Evolutionary conservation across 2,797 vertebrate genomes (phyloP).

Genomic region (Oreonectes daqikongensis): DNA sequence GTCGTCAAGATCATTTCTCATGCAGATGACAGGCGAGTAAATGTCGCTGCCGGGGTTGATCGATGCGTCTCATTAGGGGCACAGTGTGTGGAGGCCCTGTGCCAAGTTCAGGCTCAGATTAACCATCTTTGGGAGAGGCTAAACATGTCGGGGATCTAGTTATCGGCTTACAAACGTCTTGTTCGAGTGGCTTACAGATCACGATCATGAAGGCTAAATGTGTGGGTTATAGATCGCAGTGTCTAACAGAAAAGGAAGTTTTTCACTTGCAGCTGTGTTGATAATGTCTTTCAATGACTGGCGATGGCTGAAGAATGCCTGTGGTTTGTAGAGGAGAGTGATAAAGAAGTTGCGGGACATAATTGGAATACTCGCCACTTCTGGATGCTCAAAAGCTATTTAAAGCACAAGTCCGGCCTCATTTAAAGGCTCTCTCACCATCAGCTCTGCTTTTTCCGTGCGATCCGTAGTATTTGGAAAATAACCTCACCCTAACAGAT

Average conservation of each 20-base stretch:
- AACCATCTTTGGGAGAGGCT: neutral
- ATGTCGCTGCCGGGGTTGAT: conserved; percentile 42
- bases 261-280: conserved; percentile 4
- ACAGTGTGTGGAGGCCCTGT: conserved; percentile 30
- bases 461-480: conserved; percentile 35
- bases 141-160: conserved; percentile 12
- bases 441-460: conserved; percentile 1
- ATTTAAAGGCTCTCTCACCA: conserved; percentile 2
- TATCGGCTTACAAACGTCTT: conserved; percentile 19
- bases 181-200: neutral
- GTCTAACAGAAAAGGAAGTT: neutral
- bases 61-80: conserved; percentile 52
- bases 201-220: conserved; percentile 7
- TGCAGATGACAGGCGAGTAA: conserved; percentile 19
- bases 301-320: conserved; percentile 10
- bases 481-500: conserved; percentile 48
- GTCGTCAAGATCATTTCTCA: conserved; percentile 44
- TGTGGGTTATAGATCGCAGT: neutral
- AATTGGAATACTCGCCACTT: conserved; percentile 17
- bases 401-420: conserved; percentile 32
- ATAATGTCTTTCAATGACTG: conserved; percentile 9
- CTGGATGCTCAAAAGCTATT: conserved; percentile 42
- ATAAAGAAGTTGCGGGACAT: conserved; percentile 33
- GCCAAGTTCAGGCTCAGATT: conserved; percentile 16
- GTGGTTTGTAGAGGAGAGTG: conserved; percentile 30